Conservation (phyloP, 2,888 invertebrate genomes). For the Pelosia muscerda region DNA sequence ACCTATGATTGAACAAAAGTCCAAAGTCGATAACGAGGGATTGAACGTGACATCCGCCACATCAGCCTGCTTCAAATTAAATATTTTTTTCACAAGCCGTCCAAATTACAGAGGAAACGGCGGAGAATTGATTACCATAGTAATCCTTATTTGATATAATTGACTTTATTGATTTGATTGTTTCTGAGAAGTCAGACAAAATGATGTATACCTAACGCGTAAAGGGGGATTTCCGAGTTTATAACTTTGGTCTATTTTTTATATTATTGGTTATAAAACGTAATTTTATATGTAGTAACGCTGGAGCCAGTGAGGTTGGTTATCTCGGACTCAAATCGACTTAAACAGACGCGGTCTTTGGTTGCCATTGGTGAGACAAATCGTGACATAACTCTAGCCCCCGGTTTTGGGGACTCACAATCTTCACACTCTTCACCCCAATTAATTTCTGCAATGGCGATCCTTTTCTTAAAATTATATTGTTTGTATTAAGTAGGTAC, state of each 20-base stretch:
- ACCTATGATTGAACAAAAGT: not conserved
- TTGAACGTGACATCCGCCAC: conserved; percentile 61
- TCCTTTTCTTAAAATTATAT: not conserved
- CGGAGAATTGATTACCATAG: conserved; percentile 42
- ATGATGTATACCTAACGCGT: conserved; percentile 1
- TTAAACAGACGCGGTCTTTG: no score
- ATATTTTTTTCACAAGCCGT: conserved; percentile 33
- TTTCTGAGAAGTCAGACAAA: conserved; percentile 27
- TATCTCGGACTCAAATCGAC: no score
- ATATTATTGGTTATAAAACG: not conserved
- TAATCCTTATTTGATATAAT: conserved; percentile 40
- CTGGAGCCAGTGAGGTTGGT: no score
- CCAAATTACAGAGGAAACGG: conserved; percentile 41
- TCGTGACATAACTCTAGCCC: no score
- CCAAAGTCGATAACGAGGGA: conserved; percentile 53
- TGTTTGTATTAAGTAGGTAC: no score
- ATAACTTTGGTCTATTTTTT: not conserved
- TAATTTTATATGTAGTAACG: no score
- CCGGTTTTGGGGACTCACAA: no score
- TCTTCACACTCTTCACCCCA: no score
- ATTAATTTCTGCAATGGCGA: no score
- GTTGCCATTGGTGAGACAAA: not conserved
- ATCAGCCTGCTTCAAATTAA: conserved; percentile 38
- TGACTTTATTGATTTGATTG: conserved; percentile 42
- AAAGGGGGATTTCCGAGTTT: conserved; percentile 4